Evolutionary conservation across 2,797 vertebrate species (phyloP).

Genomic region (Acanthurus lineatus): DNA sequence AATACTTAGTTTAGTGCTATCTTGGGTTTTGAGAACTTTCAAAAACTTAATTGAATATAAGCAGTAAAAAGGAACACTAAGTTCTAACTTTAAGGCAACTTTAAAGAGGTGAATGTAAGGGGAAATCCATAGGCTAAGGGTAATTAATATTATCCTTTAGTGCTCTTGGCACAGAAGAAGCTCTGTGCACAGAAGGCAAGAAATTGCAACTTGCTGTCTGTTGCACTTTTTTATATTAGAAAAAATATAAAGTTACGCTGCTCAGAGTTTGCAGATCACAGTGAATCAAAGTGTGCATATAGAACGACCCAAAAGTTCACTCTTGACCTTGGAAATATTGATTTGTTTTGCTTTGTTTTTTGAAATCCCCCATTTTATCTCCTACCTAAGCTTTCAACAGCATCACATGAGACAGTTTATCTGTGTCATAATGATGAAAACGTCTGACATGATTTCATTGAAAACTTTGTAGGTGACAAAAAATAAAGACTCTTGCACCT

Average conservation of each 20-base stretch:
- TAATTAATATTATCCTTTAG: too few relatives aligned
- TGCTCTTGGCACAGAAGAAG: constrained; percentile 1
- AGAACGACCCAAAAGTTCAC: neutral
- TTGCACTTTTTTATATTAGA: neutral
- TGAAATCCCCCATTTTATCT: too few relatives aligned
- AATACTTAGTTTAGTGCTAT: neutral
- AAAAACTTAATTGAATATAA: neutral
- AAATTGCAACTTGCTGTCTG: neutral
- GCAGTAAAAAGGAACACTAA: neutral
- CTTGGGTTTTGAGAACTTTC: neutral
- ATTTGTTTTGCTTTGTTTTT: too few relatives aligned
- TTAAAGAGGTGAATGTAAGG: neutral
- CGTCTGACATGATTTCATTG: too few relatives aligned
- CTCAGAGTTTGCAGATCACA: neutral
- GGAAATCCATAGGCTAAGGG: too few relatives aligned
- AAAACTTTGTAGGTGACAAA: too few relatives aligned
- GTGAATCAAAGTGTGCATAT: neutral
- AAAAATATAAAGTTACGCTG: neutral
- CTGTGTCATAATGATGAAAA: too few relatives aligned
- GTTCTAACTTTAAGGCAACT: constrained; percentile 8
- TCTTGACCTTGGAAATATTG: neutral
- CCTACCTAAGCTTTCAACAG: neutral
- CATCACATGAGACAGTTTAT: too few relatives aligned
- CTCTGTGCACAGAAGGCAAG: constrained; percentile 17
- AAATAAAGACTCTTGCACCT: neutral